Percentiles rank a stretch among this genome's conserved stretches.
These are phyloP conservation scores for Lepisosteus oculatus DNA, from an alignment of 2,113 vertebrate species.

Conservation along the genomic window DNA sequence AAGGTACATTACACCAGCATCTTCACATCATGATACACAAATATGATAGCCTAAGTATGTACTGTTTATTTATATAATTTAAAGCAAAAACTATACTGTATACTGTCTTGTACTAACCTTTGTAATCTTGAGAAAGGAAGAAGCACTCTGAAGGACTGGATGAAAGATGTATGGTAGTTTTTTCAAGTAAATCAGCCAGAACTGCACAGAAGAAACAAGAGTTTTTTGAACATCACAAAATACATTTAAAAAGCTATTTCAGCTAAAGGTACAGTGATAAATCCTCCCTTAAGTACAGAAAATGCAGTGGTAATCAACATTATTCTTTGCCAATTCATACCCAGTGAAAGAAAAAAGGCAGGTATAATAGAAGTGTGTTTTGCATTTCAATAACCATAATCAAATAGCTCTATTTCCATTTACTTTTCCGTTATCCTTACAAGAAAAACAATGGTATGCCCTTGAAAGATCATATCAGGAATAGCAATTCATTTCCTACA, in stretches of 20 bases:
- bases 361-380: not conserved
- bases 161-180: constrained; percentile 71
- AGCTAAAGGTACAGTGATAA: not conserved
- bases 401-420: not conserved
- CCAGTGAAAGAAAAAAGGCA: not conserved
- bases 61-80: too few species aligned
- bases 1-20: too few species aligned
- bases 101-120: constrained; percentile 69
- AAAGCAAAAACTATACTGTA: too few species aligned
- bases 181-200: constrained; percentile 82
- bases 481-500: not conserved
- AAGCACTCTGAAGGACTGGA: constrained; percentile 64
- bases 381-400: not conserved
- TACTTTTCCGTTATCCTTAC: not conserved
- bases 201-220: constrained; percentile 58
- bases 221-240: not conserved
- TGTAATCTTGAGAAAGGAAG: constrained; percentile 64
- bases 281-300: not conserved
- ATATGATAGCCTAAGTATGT: too few species aligned
- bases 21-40: too few species aligned
- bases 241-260: not conserved
- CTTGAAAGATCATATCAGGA: not conserved
- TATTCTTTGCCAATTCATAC: constrained; percentile 4
- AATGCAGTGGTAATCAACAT: constrained; percentile 8
- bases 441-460: not conserved